Base-by-base conservation (phyloP, 2,113 vertebrate species). In the Drymodes brunneopygia region DNA sequence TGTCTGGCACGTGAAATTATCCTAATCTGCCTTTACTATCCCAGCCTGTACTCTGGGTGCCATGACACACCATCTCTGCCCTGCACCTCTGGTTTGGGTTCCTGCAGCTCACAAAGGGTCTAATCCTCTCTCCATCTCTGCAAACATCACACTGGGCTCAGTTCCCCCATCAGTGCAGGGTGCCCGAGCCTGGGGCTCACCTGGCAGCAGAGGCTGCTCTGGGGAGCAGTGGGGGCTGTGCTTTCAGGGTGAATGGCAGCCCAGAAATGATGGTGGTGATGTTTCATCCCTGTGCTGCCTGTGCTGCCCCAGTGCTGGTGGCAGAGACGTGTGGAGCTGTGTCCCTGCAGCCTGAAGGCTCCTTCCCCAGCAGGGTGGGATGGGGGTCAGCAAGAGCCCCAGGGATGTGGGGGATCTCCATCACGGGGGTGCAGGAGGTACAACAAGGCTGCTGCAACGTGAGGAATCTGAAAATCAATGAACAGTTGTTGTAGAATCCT, bases 1-100 rank as follows among this genome's bases (percentile, higher is more conserved):
- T 78, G 82, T 95, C 95, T 96, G 94, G 92, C 79, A 95, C 1
- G 8, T 92, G 94, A 93, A 92, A 79, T 83, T 90, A 77, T 44
- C 69, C 60, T 94, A 86, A 94, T 90, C 91, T 88, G 87, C 64
- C 56, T 87, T 93, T 89, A 77, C 48, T 42, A 88, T 81, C 84
- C 77, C 90, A n/a, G 85, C 72, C 69, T 54, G 45, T 73, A 19
- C 77, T 85, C 35, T 29, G 56, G 81, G 33, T 94, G 60, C 83
- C 17, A 10, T 60, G 65, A 88, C 73, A 86, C 42, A 73, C 53
- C 33, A 20, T 89, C 84, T 86, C 92, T 86, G 69, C 60, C n/a
- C 64, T 71, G 75, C n/a, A 13, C 79, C 79, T 88, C 94, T 94
- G 94, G 9, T 87, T 89, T 75, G 89, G 83, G 53, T 91, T 95